phyloP scores from a whole-genome alignment of 2,888 invertebrate species.

The Spodoptera littoralis region DNA sequence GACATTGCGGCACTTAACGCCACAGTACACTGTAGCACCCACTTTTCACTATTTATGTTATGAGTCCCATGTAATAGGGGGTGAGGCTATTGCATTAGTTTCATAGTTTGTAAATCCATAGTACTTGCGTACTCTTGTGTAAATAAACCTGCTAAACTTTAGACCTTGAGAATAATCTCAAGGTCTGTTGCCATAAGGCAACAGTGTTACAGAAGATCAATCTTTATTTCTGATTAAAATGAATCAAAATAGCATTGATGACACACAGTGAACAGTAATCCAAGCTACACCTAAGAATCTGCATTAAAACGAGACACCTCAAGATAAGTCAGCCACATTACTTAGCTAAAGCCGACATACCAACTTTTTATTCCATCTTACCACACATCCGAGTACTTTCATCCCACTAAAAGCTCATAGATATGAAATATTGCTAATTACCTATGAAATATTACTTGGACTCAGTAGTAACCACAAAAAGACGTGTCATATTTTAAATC shows the following conservation, averaged over 20 bases:
- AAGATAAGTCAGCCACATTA: constrained; percentile 37
- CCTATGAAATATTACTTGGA: constrained; percentile 53
- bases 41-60: too few species aligned
- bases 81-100: too few species aligned
- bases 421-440: constrained; percentile 61
- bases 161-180: too few species aligned
- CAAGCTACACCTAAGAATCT: constrained; percentile 11
- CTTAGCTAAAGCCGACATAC: constrained; percentile 36
- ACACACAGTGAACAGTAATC: background rate
- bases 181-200: too few species aligned
- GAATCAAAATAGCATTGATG: background rate
- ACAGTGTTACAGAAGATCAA: too few species aligned
- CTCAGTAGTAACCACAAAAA: constrained; percentile 55
- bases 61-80: too few species aligned
- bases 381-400: constrained; percentile 41
- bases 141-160: too few species aligned
- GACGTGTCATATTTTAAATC: constrained; percentile 59
- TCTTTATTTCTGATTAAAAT: too few species aligned
- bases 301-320: constrained; percentile 22
- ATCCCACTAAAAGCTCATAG: constrained; percentile 54
- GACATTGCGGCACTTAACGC: too few species aligned
- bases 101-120: too few species aligned
- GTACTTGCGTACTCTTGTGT: too few species aligned
- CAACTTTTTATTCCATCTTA: constrained; percentile 37
- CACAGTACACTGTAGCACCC: too few species aligned